Evolutionary conservation across 1,140 invertebrate genomes (phyloP), one percentile per base, ranked within the genome.

Genomic region (Heliconius melpomene): DNA sequence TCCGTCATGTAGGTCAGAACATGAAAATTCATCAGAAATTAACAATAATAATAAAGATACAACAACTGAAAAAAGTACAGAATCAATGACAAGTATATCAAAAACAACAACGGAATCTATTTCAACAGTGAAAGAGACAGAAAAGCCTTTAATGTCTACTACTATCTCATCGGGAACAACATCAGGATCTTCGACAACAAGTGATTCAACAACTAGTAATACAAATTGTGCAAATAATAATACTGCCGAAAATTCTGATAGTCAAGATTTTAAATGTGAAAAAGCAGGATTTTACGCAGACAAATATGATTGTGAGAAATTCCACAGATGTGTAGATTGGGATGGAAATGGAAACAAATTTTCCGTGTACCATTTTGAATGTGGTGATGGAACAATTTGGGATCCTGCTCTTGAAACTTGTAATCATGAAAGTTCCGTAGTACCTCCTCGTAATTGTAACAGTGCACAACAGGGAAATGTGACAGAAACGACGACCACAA

Each of bases 311-410:
- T 98, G 97, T 87, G 95, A 95, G 79, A 96, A 97, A 87, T 97
- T 97, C 87, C 97, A 97, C 84, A 95, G 96, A 79, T 97, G 97
- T 86, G 97, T 97, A 2, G 95, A 96, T 84, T 96, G 96, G 89
- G 96, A 96, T 75, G 95, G 96, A 71, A 89, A 94, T 81, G 95
- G 94, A 18, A 88, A 89, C 77, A 94, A 92, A 80, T 96, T 96
- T 89, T 95, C 96, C 71, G 96, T 95, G 84, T 96, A 96, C 88
- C 95, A 96, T 84, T 96, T 96, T 90, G 93, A 94, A 32, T 96
- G 96, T 86, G 95, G 94, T 36, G 94, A 95, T 74, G 96, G 96
- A 66, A 96, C 96, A 5, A 95, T 95, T 80, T 96, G 95, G 95
- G 96, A 96, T 89, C 91, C 93, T 72, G 89, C 91, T 66, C 84